Evolutionary conservation across 2,888 invertebrate genomes (phyloP), one percentile per base, ranked within the genome.

Genomic region (Eledona agricola): DNA sequence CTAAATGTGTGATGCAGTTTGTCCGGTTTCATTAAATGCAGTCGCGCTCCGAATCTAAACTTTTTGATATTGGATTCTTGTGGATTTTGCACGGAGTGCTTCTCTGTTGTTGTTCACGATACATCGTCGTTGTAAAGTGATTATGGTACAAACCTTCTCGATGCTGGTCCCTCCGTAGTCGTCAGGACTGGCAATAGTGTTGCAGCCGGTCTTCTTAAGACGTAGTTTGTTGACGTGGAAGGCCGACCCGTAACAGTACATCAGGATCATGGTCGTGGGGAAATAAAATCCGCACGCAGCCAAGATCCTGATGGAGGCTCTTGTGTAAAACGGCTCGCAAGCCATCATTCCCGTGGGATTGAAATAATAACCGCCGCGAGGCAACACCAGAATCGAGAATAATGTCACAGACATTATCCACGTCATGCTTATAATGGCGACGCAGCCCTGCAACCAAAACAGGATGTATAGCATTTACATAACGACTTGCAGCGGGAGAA

Each of bases 191-290:
- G 79, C 76, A 22, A 71, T 64, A 10, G 68, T 68, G 55, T 64
- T 72, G 59, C 72, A 71, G 15, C 70, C 71, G 17, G 66, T 74
- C 62, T 77, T 78, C 75, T 85, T 86, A 60, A 84, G 80, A 56
- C 90, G 83, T 59, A 87, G 84, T 76, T 90, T 90, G 78, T 90
- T 91, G 70, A 90, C 90, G 77, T 92, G 92, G 73, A 92, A 92
- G 34, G 92, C 92, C 11, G 91, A 91, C 17, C 92, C 92, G 71
- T 93, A 93, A 77, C 92, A 92, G 74, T 93, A 93, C 91, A 92
- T 92, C 67, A 93, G 80, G 54, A 91, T 89, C 92, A 93, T 92
- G 16, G 92, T 92, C 13, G 93, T 92, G 11, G 93, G 92, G 68
- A 93, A 93, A 76, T 93, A 93, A 77, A 93, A 90, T 56, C 89